These are phyloP conservation scores for Scotopteryx bipunctaria DNA, from an alignment of 2,888 invertebrate species.

Conservation along the genomic window DNA sequence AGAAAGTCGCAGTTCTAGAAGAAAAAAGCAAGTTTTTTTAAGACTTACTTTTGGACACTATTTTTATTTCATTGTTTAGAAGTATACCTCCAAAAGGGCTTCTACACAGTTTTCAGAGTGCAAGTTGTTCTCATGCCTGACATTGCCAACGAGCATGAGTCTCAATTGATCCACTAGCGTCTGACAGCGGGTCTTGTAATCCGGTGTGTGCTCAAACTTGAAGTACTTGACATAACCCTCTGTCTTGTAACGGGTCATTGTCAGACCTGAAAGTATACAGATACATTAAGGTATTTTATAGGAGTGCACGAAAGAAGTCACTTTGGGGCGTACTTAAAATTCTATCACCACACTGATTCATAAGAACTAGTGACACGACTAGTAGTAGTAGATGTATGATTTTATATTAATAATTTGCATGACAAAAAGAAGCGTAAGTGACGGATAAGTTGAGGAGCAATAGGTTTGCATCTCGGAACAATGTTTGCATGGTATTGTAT, in stretches of 20 bases:
- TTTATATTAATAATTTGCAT: too few species aligned
- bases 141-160: background rate
- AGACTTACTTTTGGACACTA: background rate
- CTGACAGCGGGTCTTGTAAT: conserved; percentile 13
- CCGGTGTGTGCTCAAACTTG: conserved; percentile 17
- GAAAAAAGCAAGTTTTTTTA: background rate
- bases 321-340: too few species aligned
- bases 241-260: conserved; percentile 14
- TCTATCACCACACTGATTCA: too few species aligned
- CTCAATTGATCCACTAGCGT: background rate
- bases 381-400: too few species aligned
- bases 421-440: too few species aligned
- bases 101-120: conserved; percentile 41
- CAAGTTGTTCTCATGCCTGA: background rate
- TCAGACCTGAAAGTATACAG: conserved; percentile 24
- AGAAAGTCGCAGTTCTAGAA: conserved; percentile 52
- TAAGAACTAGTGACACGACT: too few species aligned
- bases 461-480: too few species aligned
- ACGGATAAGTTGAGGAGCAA: too few species aligned
- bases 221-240: conserved; percentile 24
- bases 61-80: background rate
- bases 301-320: too few species aligned
- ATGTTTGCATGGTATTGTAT: too few species aligned
- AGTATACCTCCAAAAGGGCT: conserved; percentile 51
- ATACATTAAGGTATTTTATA: too few species aligned